Evolutionary conservation across 2,113 vertebrate genomes (phyloP).

Genomic region (Talpa occidentalis): DNA sequence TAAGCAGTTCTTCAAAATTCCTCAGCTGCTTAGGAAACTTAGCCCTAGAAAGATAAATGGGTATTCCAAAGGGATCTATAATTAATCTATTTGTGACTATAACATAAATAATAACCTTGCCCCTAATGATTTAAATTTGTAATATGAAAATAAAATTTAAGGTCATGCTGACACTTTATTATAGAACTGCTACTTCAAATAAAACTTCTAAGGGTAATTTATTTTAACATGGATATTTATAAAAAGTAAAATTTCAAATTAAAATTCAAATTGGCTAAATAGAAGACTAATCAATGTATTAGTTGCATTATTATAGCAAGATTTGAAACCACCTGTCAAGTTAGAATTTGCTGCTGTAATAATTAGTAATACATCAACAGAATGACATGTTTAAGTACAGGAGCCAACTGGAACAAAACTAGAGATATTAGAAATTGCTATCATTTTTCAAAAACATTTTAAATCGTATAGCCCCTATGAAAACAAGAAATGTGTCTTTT

Average conservation of each 20-base stretch:
- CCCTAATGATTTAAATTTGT: constrained; percentile 52
- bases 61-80: constrained; percentile 10
- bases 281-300: not conserved
- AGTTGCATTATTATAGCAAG: constrained; percentile 24
- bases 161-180: not conserved
- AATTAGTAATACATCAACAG: constrained; percentile 58
- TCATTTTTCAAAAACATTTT: not conserved
- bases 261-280: constrained; percentile 28
- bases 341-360: constrained; percentile 54
- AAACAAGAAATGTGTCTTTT: constrained; percentile 45
- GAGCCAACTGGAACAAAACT: constrained; percentile 57
- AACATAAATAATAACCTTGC: not conserved
- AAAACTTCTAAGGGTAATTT: constrained; percentile 30
- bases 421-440: constrained; percentile 35
- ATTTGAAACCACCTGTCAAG: constrained; percentile 69
- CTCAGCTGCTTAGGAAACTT: not conserved
- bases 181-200: constrained; percentile 44
- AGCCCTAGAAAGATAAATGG: constrained; percentile 8
- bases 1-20: constrained; percentile 40
- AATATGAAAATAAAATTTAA: constrained; percentile 31
- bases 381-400: not conserved
- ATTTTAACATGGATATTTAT: not conserved
- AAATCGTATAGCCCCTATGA: constrained; percentile 48
- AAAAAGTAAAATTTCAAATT: constrained; percentile 28
- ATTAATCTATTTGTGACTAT: not conserved